Percentiles rank a stretch among this genome's conserved stretches.
These are phyloP conservation scores for Kryptopterus vitreolus DNA, from an alignment of 2,797 vertebrate species.

Conservation along the genomic window DNA sequence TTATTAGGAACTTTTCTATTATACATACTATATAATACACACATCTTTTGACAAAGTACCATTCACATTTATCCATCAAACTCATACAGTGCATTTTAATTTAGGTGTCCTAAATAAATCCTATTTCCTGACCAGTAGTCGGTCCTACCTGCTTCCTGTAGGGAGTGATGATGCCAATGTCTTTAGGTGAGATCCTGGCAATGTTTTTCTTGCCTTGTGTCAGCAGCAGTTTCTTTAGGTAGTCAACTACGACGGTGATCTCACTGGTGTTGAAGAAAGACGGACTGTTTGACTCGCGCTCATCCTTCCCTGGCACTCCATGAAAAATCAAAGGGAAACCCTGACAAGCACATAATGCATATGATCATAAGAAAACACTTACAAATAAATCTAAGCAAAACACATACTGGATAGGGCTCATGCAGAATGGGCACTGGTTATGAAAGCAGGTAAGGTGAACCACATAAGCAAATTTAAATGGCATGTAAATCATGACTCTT, in stretches of 20 bases:
- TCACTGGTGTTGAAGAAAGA: conserved; percentile 91
- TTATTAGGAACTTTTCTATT: background rate
- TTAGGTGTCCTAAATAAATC: no score
- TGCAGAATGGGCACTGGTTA: background rate
- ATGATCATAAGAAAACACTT: background rate
- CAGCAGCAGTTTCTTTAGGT: conserved; percentile 81
- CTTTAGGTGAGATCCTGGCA: conserved; percentile 68
- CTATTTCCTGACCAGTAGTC: background rate
- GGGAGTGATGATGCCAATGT: conserved; percentile 90
- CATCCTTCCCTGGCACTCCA: conserved; percentile 80
- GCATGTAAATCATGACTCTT: background rate
- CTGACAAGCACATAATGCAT: conserved; percentile 62
- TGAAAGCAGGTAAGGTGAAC: background rate
- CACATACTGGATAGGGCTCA: background rate
- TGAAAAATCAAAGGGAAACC: conserved; percentile 91
- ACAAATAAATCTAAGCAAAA: background rate
- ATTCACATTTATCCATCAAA: background rate
- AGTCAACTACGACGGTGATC: conserved; percentile 78
- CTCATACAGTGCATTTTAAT: background rate
- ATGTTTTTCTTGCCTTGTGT: conserved; percentile 73
- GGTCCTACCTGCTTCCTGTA: conserved; percentile 90
- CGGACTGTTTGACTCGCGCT: conserved; percentile 83
- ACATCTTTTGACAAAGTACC: background rate
- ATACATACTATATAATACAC: background rate
- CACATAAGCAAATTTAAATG: background rate